Conservation (phyloP, 2,888 invertebrate species). For the Lydus trimaculatus region DNA sequence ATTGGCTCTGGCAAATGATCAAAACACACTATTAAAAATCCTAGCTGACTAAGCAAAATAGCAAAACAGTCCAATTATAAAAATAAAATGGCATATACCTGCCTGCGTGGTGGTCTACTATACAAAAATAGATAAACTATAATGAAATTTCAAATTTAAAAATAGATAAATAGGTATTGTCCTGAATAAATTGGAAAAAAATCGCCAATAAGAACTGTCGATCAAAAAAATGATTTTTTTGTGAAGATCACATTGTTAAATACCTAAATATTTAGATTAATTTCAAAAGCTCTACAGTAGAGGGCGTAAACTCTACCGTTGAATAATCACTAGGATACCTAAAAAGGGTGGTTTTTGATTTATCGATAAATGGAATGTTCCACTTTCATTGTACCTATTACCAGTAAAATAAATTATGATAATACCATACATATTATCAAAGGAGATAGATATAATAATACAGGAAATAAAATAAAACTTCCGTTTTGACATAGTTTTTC, state of each 20-base stretch:
- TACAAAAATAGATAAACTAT: not conserved
- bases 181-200: not conserved
- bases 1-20: slow-evolving; percentile 15
- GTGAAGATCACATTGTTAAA: not conserved
- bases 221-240: not conserved
- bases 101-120: slow-evolving; percentile 5
- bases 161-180: slow-evolving; percentile 14
- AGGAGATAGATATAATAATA: not conserved
- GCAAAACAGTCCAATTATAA: slow-evolving; percentile 25
- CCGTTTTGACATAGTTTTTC: not conserved
- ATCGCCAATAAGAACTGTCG: no score
- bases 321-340: no score
- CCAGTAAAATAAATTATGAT: not conserved
- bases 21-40: not conserved
- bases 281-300: not conserved
- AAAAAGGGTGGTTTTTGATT: not conserved
- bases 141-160: slow-evolving; percentile 17
- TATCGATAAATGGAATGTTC: not conserved
- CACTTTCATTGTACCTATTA: not conserved
- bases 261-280: not conserved
- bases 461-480: not conserved
- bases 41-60: slow-evolving; percentile 27
- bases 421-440: not conserved
- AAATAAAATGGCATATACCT: slow-evolving; percentile 29
- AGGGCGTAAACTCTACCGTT: no score